These are phyloP conservation scores for Thunnus thynnus DNA, from an alignment of 2,113 vertebrate genomes.

Conservation along the genomic window DNA sequence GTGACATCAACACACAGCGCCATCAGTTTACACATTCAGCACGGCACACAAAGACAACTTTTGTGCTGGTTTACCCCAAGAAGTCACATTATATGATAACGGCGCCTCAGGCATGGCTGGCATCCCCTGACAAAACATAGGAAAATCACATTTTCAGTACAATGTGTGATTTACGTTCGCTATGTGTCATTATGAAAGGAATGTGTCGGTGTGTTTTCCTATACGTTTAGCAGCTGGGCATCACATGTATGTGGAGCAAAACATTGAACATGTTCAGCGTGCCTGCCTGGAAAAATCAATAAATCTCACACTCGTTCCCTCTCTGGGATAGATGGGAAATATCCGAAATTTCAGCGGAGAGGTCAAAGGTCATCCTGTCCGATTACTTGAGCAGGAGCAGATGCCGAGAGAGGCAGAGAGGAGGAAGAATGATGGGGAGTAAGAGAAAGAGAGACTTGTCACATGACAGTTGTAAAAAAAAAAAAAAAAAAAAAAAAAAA, in stretches of 20 bases:
- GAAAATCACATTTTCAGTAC: constrained; percentile 53
- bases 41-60: constrained; percentile 6
- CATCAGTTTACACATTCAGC: background rate
- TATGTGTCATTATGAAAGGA: constrained; percentile 60
- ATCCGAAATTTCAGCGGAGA: constrained; percentile 55
- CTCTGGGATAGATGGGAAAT: constrained; percentile 61
- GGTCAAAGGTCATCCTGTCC: constrained; percentile 70
- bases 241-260: constrained; percentile 53
- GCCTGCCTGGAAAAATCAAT: constrained; percentile 77
- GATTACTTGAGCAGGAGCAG: constrained; percentile 63
- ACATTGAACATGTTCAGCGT: constrained; percentile 27
- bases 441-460: background rate
- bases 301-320: constrained; percentile 29
- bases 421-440: background rate
- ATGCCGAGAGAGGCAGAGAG: constrained; percentile 41
- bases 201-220: constrained; percentile 68
- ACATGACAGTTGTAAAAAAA: background rate
- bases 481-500: background rate
- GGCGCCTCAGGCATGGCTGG: constrained; percentile 5
- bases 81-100: background rate
- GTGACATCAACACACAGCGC: background rate
- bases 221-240: constrained; percentile 52
- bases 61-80: background rate
- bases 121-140: constrained; percentile 39
- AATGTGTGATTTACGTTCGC: constrained; percentile 62